phyloP scores from a whole-genome alignment of 1,140 invertebrate species.

The Archivesica marissinica region DNA sequence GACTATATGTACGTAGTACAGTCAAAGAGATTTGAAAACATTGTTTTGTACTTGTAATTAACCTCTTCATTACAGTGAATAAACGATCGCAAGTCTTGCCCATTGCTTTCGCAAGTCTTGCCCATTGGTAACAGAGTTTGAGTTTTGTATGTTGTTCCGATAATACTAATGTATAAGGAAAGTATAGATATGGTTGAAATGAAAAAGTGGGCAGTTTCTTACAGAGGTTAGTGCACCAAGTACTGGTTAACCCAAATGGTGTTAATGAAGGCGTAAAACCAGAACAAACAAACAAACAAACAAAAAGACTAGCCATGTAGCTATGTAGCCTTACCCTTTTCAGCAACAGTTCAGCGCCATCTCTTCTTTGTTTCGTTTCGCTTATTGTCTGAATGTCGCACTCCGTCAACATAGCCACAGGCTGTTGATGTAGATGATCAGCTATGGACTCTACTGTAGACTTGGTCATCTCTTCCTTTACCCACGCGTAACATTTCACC shows the following conservation, averaged over 20 bases:
- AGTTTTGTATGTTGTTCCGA: neutral
- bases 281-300: neutral
- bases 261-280: neutral
- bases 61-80: no score
- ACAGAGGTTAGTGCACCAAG: no score
- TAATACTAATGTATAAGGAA: no score
- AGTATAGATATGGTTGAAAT: no score
- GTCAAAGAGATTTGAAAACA: no score
- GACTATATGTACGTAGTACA: no score
- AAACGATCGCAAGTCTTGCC: no score
- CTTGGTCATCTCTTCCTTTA: constrained; percentile 48
- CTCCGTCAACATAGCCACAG: neutral
- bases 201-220: no score
- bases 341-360: constrained; percentile 37
- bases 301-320: no score
- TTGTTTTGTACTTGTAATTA: no score
- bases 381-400: constrained; percentile 16
- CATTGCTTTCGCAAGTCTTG: no score
- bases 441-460: neutral
- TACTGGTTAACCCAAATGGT: neutral
- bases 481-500: constrained; percentile 40
- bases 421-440: constrained; percentile 15
- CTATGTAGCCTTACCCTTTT: constrained; percentile 17
- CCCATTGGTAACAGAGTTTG: no score
- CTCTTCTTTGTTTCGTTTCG: neutral